Base-by-base conservation (phyloP, 2,888 invertebrate species). In the Ophion ellenae region DNA sequence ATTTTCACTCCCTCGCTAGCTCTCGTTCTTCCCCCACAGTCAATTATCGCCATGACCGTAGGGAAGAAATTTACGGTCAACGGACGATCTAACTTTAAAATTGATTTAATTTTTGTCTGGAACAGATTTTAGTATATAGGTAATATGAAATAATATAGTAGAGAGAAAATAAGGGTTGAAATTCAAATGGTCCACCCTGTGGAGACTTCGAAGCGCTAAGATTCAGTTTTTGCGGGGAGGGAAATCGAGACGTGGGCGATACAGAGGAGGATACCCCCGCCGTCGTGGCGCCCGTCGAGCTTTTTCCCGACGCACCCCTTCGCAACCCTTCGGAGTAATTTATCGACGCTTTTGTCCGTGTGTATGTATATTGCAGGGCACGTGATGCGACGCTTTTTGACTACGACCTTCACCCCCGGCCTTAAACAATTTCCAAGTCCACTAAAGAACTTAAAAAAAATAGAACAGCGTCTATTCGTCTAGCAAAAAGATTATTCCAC, bases 341-440 rank as follows among this genome's bases (percentile, higher is more conserved):
- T 81, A 85, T 85, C 78, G 78, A 78, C 69, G 67, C 73, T 74
- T 40, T 57, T 78, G 14, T 47, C 14, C 4, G 47, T 47, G 14
- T 47, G 11, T 10, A 14, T 11, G 81, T 70, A 81, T 85, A 74
- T 78, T 78, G 74, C 73, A 75, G 74, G 74, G 75, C 75, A 70
- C 63, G 78, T 85, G 85, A 85, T 85, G 79, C 78, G 74, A 82
- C 78, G 57, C 74, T 57, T 81, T 85, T 81, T 85, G 85, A 81
- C 78, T 81, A 85, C 47, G 47, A 47, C 14, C 2, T 78, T 77
- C 74, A 66, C 74, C 75, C 78, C 81, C 64, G 67, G 74, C 77
- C 81, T 70, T 61, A 53, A 53, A 71, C 36, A 78, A 73, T 73
- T 61, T 36, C 73, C 28, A 32, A 47, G 36, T 14, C 67, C 11